Base-by-base conservation (phyloP, 2,113 vertebrate species). In the Ursus arctos region DNA sequence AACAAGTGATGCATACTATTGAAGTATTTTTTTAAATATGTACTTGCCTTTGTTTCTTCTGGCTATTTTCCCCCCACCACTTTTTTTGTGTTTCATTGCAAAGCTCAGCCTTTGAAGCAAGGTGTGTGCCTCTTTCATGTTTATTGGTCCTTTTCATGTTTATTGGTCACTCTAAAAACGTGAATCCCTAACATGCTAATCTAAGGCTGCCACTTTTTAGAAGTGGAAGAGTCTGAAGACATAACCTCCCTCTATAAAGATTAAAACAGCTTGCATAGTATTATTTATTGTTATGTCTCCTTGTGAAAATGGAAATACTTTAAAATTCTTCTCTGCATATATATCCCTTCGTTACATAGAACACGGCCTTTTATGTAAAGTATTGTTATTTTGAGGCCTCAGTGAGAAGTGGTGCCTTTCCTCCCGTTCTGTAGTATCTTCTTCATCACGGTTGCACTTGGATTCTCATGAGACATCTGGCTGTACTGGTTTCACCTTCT, bases 291-390 rank as follows among this genome's bases (percentile, higher is more conserved):
- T 74, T 88, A 22, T 86, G 1, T 88, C 10, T 71, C 22, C 15
- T 43, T 90, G 92, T 94, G 59, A 91, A 92, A 96, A 86, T 15
- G 53, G 81, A 12, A 84, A 85, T 40, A 65, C 19, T 90, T 85
- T 74, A n/a, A 96, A 85, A 28, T 94, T 95, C n/a, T 71, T 13
- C 47, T 74, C 24, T 90, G 31, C 21, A 4, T 90, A 33, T 6
- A 26, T 31, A 72, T 65, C 26, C 57, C 33, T 83, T 97, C 19
- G 47, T 89, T 92, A 33, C 24, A 43, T 36, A 49, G 26, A 47
- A 87, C 31, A 36, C 94, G 51, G 43, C 31, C 65, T 91, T 86
- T 93, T 89, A 65, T 79, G 79, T 71, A 88, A n/a, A 71, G 6
- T 51, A 14, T 84, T 94, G 36, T 65, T 83, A 77, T 74, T 82